Conservation (phyloP, 2,797 vertebrate species). For the Melanotaenia pygmaea region DNA sequence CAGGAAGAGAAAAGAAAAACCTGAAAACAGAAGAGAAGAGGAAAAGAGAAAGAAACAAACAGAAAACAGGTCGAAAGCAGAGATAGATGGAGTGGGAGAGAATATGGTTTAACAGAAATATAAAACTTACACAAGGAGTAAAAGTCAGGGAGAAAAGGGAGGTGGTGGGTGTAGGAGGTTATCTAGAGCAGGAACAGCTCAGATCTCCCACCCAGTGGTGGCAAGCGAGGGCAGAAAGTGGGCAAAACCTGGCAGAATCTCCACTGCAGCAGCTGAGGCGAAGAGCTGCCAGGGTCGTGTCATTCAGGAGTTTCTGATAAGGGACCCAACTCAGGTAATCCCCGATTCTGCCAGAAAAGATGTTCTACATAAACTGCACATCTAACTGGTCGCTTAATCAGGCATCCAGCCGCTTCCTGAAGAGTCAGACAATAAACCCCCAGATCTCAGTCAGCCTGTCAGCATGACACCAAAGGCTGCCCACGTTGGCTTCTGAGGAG, state of each 20-base stretch:
- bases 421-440: constrained; percentile 14
- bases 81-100: constrained; percentile 36
- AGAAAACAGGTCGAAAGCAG: constrained; percentile 18
- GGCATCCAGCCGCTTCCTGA: constrained; percentile 23
- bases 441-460: constrained; percentile 14
- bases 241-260: constrained; percentile 60
- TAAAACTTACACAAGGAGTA: constrained; percentile 34
- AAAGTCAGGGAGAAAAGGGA: constrained; percentile 36
- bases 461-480: constrained; percentile 11
- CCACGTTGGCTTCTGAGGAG: constrained; percentile 13
- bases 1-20: constrained; percentile 1
- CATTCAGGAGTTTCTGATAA: constrained; percentile 16
- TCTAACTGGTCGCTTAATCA: constrained; percentile 29
- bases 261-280: constrained; percentile 34
- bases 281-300: constrained; percentile 39
- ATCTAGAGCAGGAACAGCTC: constrained; percentile 69
- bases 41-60: constrained; percentile 25
- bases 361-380: constrained; percentile 34
- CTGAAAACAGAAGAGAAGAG: constrained; percentile 11
- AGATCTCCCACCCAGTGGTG: constrained; percentile 65
- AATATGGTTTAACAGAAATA: constrained; percentile 24
- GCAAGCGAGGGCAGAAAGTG: constrained; percentile 61
- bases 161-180: constrained; percentile 64
- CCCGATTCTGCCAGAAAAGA: constrained; percentile 25
- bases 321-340: constrained; percentile 39